phyloP scores from a whole-genome alignment of 2,113 vertebrate species.

The Bufo gargarizans region DNA sequence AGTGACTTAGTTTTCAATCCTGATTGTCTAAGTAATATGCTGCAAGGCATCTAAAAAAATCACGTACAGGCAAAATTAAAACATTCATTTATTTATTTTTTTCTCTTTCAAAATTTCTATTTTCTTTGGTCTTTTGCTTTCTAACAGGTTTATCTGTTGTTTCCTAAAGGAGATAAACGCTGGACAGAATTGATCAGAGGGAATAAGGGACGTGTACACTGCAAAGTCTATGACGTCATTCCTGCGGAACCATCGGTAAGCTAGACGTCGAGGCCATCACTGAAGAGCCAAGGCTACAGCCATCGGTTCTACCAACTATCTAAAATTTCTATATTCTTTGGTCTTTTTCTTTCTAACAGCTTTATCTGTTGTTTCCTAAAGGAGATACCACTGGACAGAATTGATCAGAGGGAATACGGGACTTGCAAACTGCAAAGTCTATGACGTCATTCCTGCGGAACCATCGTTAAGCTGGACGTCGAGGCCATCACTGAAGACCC shows the following conservation, averaged over 20 bases:
- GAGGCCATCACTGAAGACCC: neutral
- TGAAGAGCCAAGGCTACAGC: neutral
- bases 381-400: no score
- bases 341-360: no score
- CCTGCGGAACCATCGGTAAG: neutral
- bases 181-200: neutral
- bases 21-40: conserved; percentile 4
- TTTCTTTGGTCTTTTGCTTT: neutral
- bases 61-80: neutral
- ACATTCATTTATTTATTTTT: conserved; percentile 8
- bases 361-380: no score
- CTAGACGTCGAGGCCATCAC: neutral
- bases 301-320: neutral
- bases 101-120: neutral
- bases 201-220: neutral
- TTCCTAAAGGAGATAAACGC: neutral
- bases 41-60: neutral
- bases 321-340: no score
- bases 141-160: neutral
- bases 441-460: conserved; percentile 15
- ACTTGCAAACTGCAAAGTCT: no score
- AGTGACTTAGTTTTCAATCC: conserved; percentile 53
- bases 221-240: neutral
- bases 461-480: neutral
- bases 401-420: no score